Base-by-base conservation (phyloP, 2,888 invertebrate genomes). In the Plebejus melissa region DNA sequence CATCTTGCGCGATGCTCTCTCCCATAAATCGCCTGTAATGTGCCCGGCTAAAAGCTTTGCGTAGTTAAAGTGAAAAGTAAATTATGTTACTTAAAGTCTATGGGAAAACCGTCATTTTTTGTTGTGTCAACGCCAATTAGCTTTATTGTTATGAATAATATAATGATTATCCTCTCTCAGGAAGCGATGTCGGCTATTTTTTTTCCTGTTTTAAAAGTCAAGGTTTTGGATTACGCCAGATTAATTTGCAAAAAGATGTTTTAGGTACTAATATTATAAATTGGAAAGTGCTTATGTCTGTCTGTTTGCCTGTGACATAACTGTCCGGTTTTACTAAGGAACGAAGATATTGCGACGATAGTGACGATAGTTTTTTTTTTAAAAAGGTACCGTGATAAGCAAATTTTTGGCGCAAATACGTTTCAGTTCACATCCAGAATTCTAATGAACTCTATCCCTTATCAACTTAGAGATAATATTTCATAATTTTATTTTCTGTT, bases 31-130 rank as follows among this genome's bases (percentile, higher is more conserved):
- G 83, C 80, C 78, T 80, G 80, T 80, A 86, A 85, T 86, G 83
- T 87, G 87, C 87, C 82, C 82, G 85, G 86, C 88, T 90, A 88
- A 90, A 90, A 90, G 90, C 89, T 88, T 90, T 87, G 82, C 81
- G 86, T 84, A 87, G 87, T 89, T 87, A 79, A 78, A 76, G 77
- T 77, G 76, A 75, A 75, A 75, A 75, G 75, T 75, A 75, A 75
- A 75, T 75, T 75, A 71, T 75, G 75, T 75, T 75, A 75, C 75
- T 75, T 71, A 58, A 75, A 75, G 41, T 71, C 70, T 75, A 71
- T 72, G 32, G 22, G 28, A 75, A 32, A 70, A 71, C 57, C 70
- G 22, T 60, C 38, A n/a, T 75, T 58, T 75, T 57, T 70, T 71
- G 54, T 75, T 38, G 41, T 75, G 41, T 57, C 57, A 70, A 70